Evolutionary conservation across 1,140 invertebrate species (phyloP).

Genomic region (Drosophila mauritiana): DNA sequence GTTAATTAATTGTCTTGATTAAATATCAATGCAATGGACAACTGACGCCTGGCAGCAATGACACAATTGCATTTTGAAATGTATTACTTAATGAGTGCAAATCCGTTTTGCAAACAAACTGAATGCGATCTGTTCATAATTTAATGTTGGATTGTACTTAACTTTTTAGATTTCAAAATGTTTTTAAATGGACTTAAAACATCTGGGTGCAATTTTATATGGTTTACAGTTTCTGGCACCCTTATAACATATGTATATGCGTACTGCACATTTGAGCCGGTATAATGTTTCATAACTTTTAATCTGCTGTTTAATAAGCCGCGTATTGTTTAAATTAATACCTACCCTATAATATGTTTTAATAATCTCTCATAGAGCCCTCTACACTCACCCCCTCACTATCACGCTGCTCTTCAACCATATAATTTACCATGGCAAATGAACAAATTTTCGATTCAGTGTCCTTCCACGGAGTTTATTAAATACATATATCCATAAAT

Average conservation of each 20-base stretch:
- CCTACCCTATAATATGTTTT: conserved; percentile 31
- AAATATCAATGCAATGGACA: conserved; percentile 61
- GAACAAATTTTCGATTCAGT: conserved; percentile 43
- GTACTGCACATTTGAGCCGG: conserved; percentile 6
- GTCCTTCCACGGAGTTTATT: conserved; percentile 49
- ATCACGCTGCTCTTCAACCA: conserved; percentile 20
- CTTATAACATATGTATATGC: neutral
- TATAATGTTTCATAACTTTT: conserved; percentile 27
- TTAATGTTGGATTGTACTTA: no score
- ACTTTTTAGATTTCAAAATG: no score
- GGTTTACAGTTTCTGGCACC: neutral
- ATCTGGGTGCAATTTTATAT: neutral
- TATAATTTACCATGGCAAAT: conserved; percentile 67
- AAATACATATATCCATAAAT: conserved; percentile 73
- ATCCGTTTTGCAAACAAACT: no score
- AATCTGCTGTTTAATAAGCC: conserved; percentile 31
- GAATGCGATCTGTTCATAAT: no score
- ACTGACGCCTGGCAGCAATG: conserved; percentile 2
- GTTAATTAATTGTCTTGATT: conserved; percentile 69
- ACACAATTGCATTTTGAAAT: conserved; percentile 4
- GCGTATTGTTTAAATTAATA: conserved; percentile 25
- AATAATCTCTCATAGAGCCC: conserved; percentile 10
- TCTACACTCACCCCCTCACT: conserved; percentile 7
- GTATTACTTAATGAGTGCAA: no score
- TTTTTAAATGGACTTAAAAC: no score